Conservation (phyloP, 2,888 invertebrate genomes). For the Sialis fuliginosa region DNA sequence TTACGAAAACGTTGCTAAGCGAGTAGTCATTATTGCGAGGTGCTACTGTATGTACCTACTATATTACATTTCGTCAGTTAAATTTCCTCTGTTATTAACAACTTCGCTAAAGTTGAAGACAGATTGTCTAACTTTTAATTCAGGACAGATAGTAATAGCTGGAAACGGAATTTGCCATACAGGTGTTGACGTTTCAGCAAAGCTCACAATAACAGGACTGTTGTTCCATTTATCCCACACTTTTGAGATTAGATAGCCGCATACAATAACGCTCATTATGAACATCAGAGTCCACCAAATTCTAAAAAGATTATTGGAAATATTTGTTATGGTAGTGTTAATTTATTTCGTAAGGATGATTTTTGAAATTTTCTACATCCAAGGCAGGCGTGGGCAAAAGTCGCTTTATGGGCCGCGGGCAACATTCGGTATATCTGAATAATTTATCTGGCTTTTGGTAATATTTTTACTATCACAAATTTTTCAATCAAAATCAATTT, state of each 20-base stretch:
- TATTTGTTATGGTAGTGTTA: not conserved
- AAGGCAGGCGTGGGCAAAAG: too few relatives aligned
- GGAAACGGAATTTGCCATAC: conserved; percentile 39
- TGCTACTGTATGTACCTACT: too few relatives aligned
- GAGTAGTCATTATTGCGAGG: too few relatives aligned
- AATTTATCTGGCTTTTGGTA: too few relatives aligned
- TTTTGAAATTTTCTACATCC: too few relatives aligned
- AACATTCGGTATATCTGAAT: too few relatives aligned
- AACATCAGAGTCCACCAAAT: conserved; percentile 45
- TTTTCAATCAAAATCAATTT: too few relatives aligned
- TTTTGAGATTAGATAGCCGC: conserved; percentile 37
- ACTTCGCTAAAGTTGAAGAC: conserved; percentile 41
- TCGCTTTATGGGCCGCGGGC: too few relatives aligned
- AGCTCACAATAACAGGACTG: conserved; percentile 56
- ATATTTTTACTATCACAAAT: too few relatives aligned
- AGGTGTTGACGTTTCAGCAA: conserved; percentile 53
- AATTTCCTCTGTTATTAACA: not conserved
- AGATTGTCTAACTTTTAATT: conserved; percentile 38
- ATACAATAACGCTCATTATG: conserved; percentile 39
- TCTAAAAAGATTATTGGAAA: conserved; percentile 21
- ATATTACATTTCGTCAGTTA: too few relatives aligned
- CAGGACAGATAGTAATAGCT: conserved; percentile 22
- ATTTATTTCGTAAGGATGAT: too few relatives aligned
- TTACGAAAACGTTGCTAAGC: too few relatives aligned
- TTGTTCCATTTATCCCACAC: conserved; percentile 53